phyloP scores from a whole-genome alignment of 2,797 vertebrate genomes.

The Scolopax rusticola region DNA sequence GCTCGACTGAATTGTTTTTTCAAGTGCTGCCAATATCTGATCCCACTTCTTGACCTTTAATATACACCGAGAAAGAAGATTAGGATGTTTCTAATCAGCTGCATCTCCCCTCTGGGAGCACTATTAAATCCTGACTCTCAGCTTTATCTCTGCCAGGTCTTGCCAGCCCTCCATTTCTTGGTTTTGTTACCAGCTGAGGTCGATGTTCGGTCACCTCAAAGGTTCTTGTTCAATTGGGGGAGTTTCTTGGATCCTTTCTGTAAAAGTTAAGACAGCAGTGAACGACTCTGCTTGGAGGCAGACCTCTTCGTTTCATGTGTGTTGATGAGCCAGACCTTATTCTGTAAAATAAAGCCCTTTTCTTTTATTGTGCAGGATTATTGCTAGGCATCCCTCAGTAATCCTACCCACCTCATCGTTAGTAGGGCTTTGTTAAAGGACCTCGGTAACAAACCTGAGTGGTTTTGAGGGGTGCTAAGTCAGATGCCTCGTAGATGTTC shows the following conservation, averaged over 20 bases:
- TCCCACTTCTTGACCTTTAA: slow-evolving; percentile 65
- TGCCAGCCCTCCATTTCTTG: slow-evolving; percentile 37
- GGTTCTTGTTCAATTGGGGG: slow-evolving; percentile 20
- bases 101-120: slow-evolving; percentile 61
- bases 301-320: slow-evolving; percentile 7
- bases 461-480: neutral
- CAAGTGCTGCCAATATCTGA: slow-evolving; percentile 63
- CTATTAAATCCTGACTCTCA: slow-evolving; percentile 36
- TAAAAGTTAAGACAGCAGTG: neutral
- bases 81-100: slow-evolving; percentile 62
- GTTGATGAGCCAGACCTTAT: neutral
- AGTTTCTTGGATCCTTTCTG: slow-evolving; percentile 44
- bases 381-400: neutral
- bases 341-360: neutral
- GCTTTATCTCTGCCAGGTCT: slow-evolving; percentile 46
- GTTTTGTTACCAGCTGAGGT: slow-evolving; percentile 52
- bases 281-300: neutral
- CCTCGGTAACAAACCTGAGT: neutral
- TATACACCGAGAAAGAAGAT: slow-evolving; percentile 30
- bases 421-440: neutral
- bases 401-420: slow-evolving; percentile 31
- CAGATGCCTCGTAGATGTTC: neutral
- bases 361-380: neutral
- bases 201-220: slow-evolving; percentile 42
- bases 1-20: slow-evolving; percentile 22